These are phyloP conservation scores for Aphelenchoides fujianensis DNA, from an alignment of 1,140 invertebrate genomes.

Conservation along the genomic window DNA sequence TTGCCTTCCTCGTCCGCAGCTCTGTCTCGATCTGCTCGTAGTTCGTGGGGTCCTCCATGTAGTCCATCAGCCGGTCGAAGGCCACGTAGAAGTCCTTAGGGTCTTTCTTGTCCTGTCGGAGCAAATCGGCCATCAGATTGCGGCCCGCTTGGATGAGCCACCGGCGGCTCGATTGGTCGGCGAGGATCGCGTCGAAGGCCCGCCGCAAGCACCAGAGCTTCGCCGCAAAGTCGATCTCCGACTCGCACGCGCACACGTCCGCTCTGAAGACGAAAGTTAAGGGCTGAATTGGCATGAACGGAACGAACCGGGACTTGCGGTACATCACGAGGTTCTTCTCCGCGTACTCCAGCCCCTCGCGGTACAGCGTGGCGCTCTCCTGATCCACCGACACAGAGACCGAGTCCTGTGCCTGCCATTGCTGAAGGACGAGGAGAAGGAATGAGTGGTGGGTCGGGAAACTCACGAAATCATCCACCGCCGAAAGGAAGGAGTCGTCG, in stretches of 20 bases:
- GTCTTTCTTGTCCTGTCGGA: constrained; percentile 46
- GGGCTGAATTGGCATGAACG: constrained; percentile 19
- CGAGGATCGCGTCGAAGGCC: constrained; percentile 40
- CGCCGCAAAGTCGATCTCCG: constrained; percentile 45
- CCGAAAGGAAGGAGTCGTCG: constrained; percentile 46
- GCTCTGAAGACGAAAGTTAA: constrained; percentile 36
- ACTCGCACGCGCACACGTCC: constrained; percentile 47
- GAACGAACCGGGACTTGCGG: constrained; percentile 36
- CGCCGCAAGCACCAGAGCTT: constrained; percentile 43
- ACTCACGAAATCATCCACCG: constrained; percentile 42
- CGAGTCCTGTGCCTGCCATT: background rate
- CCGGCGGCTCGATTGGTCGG: constrained; percentile 30
- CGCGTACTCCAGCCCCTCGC: constrained; percentile 23
- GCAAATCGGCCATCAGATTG: constrained; percentile 41
- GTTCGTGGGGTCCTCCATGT: constrained; percentile 41
- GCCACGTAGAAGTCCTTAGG: constrained; percentile 46
- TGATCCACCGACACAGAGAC: constrained; percentile 22
- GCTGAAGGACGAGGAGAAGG: background rate
- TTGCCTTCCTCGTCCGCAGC: constrained; percentile 30
- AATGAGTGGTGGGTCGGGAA: background rate
- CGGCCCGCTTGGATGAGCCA: constrained; percentile 46
- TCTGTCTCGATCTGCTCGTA: constrained; percentile 31
- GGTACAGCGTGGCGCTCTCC: constrained; percentile 29
- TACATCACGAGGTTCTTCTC: constrained; percentile 39
- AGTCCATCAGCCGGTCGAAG: constrained; percentile 47